Conservation (phyloP, 2,888 invertebrate species). For the Andrena trimmerana region DNA sequence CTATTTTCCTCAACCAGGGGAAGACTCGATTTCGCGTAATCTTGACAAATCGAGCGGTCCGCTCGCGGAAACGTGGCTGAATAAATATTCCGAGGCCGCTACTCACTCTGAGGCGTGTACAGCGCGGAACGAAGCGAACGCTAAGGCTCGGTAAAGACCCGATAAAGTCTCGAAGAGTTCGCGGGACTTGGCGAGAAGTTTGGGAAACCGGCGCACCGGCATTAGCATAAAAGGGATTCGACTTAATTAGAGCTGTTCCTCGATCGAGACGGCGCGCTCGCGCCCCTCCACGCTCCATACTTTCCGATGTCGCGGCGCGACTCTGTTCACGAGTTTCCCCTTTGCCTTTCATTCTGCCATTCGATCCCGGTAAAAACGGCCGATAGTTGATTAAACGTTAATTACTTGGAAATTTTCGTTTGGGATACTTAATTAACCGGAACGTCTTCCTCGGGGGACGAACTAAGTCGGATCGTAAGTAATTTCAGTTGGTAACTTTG, state of each 20-base stretch:
- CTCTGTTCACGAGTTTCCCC: conserved; percentile 20
- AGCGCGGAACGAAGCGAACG: conserved; percentile 13
- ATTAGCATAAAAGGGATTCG: conserved; percentile 56
- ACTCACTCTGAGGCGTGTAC: neutral
- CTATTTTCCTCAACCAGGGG: conserved; percentile 15
- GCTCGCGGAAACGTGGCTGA: conserved; percentile 34
- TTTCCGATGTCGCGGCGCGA: conserved; percentile 2
- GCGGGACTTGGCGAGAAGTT: conserved; percentile 51
- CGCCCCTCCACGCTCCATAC: neutral
- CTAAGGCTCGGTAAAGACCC: conserved; percentile 43
- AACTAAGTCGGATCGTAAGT: neutral
- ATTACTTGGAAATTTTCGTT: conserved; percentile 35
- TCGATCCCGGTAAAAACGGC: conserved; percentile 25
- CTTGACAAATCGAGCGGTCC: conserved; percentile 71
- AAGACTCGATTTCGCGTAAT: conserved; percentile 62
- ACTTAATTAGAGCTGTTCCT: conserved; percentile 42
- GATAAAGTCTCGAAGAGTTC: conserved; percentile 52
- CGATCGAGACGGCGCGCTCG: conserved; percentile 32
- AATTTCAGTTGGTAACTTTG: neutral
- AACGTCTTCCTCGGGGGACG: neutral
- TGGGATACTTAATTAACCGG: conserved; percentile 23
- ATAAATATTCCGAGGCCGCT: conserved; percentile 57
- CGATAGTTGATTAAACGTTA: conserved; percentile 31
- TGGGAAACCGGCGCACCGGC: conserved; percentile 15
- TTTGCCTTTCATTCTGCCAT: neutral